Evolutionary conservation across 2,888 invertebrate genomes (phyloP).

Genomic region (Ectobius pallidus): DNA sequence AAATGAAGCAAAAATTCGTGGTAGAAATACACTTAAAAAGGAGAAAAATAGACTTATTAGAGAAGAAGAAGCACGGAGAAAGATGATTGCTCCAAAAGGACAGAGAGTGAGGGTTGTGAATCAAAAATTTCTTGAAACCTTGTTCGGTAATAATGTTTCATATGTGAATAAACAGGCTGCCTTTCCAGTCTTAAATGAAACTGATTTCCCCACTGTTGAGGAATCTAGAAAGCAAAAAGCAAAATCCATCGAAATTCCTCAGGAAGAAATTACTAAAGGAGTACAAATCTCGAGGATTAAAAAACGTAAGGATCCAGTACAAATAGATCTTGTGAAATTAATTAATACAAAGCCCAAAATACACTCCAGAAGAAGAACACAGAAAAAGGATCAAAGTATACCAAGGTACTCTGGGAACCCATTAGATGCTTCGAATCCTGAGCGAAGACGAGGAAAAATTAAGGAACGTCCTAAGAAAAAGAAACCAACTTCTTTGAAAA

Average conservation of each 20-base stretch:
- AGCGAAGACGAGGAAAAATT: slow-evolving; percentile 34
- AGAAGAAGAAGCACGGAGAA: slow-evolving; percentile 26
- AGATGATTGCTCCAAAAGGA: slow-evolving; percentile 29
- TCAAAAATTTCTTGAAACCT: slow-evolving; percentile 5
- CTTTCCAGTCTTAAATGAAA: not conserved
- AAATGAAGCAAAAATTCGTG: not conserved
- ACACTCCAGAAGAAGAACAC: too few relatives aligned
- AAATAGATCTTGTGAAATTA: slow-evolving; percentile 1
- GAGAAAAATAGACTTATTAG: slow-evolving; percentile 19
- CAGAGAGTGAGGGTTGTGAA: slow-evolving; percentile 21
- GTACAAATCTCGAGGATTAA: not conserved
- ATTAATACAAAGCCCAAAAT: slow-evolving; percentile 16
- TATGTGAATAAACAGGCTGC: not conserved
- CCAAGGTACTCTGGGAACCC: slow-evolving; percentile 24
- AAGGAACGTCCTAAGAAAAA: slow-evolving; percentile 37
- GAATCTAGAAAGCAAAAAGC: not conserved
- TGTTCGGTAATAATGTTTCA: not conserved
- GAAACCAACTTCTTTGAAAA: slow-evolving; percentile 34
- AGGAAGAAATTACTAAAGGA: not conserved
- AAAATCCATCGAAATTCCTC: not conserved
- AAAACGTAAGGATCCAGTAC: not conserved
- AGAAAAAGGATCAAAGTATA: not conserved
- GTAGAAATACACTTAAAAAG: not conserved
- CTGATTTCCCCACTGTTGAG: not conserved
- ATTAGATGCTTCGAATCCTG: slow-evolving; percentile 34